These are phyloP conservation scores for Slavum lentiscoides DNA, from an alignment of 2,888 invertebrate genomes.

Conservation along the genomic window DNA sequence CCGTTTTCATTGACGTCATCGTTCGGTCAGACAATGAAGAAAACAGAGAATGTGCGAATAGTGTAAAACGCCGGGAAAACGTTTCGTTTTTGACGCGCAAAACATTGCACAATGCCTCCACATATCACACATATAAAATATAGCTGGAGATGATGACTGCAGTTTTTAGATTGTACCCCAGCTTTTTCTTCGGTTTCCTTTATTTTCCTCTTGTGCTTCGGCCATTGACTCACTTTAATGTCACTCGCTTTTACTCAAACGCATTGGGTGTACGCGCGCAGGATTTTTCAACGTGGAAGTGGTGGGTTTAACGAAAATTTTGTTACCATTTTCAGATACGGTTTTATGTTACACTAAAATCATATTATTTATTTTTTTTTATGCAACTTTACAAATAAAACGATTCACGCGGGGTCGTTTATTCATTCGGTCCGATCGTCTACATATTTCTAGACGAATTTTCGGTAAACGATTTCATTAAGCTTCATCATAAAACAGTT, in stretches of 20 bases:
- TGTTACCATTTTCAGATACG: no score
- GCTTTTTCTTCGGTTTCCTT: background rate
- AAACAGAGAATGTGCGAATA: background rate
- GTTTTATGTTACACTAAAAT: no score
- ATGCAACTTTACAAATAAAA: no score
- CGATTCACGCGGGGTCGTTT: no score
- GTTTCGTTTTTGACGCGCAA: slow-evolving; percentile 15
- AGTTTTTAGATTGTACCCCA: slow-evolving; percentile 18
- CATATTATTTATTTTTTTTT: no score
- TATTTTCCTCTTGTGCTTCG: background rate
- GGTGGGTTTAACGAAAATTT: no score
- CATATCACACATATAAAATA: background rate
- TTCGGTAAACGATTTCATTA: no score
- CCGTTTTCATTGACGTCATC: background rate
- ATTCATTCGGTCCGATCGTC: no score
- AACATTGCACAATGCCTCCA: background rate
- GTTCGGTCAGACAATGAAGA: background rate
- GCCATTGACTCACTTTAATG: background rate
- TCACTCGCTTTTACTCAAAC: background rate
- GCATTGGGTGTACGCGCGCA: background rate
- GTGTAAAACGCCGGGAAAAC: background rate
- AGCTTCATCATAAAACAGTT: no score
- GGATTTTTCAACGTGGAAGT: no score
- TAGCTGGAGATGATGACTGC: slow-evolving; percentile 38
- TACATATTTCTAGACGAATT: no score